Conservation (phyloP, 2,888 invertebrate species). For the Leptarthrus brevirostris region DNA sequence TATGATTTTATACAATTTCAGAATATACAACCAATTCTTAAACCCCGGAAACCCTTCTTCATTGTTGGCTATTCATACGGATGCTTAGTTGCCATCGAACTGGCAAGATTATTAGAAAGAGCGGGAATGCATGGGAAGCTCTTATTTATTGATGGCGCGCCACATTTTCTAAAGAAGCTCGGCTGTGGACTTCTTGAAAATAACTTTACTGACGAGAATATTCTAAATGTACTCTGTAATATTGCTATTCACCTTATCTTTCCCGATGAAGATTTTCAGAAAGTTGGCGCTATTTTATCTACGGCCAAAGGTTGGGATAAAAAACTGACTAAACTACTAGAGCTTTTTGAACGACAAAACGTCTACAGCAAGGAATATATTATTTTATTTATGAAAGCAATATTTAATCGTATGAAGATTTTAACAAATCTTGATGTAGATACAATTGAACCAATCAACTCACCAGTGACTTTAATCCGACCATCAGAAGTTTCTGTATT, state of each 20-base stretch:
- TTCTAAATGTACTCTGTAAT: constrained; percentile 61
- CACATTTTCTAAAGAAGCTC: constrained; percentile 73
- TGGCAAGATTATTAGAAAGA: constrained; percentile 78
- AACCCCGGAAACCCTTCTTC: constrained; percentile 73
- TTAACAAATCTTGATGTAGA: constrained; percentile 68
- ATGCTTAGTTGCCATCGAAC: constrained; percentile 78
- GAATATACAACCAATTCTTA: constrained; percentile 73
- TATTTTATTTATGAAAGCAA: constrained; percentile 63
- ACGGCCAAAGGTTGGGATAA: constrained; percentile 71
- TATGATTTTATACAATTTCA: constrained; percentile 60
- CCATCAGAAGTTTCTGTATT: constrained; percentile 72
- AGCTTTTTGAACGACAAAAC: constrained; percentile 65
- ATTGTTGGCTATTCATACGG: constrained; percentile 93
- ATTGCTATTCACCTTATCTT: constrained; percentile 61
- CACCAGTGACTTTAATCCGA: constrained; percentile 73
- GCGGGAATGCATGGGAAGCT: constrained; percentile 74
- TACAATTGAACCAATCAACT: constrained; percentile 68
- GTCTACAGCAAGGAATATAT: constrained; percentile 67
- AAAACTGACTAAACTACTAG: constrained; percentile 69
- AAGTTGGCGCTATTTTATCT: constrained; percentile 65
- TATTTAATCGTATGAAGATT: constrained; percentile 71
- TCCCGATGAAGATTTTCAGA: constrained; percentile 62
- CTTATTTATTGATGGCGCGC: constrained; percentile 85
- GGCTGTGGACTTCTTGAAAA: constrained; percentile 60
- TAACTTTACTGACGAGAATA: constrained; percentile 59